phyloP scores from a whole-genome alignment of 2,888 invertebrate species.

The Eilema griseolum region DNA sequence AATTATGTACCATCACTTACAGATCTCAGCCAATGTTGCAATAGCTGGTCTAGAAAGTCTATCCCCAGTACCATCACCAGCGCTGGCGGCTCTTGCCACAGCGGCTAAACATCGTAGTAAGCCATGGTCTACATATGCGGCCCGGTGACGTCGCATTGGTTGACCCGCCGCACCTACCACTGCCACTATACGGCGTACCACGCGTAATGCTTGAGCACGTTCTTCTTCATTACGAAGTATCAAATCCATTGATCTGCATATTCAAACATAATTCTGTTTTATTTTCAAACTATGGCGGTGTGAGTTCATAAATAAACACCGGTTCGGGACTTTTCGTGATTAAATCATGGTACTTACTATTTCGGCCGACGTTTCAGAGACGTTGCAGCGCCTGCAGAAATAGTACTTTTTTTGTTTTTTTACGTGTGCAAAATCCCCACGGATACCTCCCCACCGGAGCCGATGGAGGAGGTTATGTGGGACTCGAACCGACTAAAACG shows the following conservation, averaged over 20 bases:
- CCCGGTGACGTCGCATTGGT: constrained; percentile 89
- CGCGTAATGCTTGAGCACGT: constrained; percentile 95
- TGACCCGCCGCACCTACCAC: constrained; percentile 87
- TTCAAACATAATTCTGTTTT: neutral
- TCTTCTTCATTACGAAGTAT: constrained; percentile 97
- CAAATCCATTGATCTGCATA: constrained; percentile 93
- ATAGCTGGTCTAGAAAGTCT: constrained; percentile 94
- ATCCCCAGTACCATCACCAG: constrained; percentile 91
- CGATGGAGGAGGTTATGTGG: no score
- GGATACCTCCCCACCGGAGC: no score
- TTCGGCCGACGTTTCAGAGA: no score
- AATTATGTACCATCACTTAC: constrained; percentile 74
- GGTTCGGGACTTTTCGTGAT: no score
- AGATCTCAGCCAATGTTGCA: constrained; percentile 95
- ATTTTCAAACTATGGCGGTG: no score
- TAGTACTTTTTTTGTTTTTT: no score
- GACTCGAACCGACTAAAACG: no score
- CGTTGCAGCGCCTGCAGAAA: no score
- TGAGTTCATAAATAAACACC: no score
- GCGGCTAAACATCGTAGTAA: constrained; percentile 94
- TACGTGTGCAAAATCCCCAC: no score
- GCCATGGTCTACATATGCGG: constrained; percentile 91
- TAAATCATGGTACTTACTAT: no score
- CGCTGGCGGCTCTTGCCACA: constrained; percentile 91
- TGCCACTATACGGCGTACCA: constrained; percentile 88